Conservation (phyloP, 2,797 vertebrate species). For the Cottoperca gobio region DNA sequence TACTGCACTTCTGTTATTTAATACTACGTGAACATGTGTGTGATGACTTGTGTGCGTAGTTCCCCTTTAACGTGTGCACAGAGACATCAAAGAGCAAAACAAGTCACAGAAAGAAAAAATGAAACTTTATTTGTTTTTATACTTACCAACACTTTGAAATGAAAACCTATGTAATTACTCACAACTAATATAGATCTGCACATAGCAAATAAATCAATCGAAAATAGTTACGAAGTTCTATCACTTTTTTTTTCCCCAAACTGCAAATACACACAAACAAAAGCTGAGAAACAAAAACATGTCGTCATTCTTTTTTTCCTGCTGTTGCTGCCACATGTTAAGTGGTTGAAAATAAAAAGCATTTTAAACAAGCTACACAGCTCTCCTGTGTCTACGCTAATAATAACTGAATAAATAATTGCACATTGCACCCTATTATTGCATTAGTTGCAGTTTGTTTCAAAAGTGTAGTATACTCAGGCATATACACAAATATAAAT, state of each 20-base stretch:
- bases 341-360: conserved; percentile 42
- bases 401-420: conserved; percentile 80
- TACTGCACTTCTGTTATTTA: neutral
- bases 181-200: conserved; percentile 85
- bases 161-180: conserved; percentile 80
- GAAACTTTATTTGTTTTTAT: conserved; percentile 83
- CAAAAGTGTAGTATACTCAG: conserved; percentile 69
- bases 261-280: conserved; percentile 77
- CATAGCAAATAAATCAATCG: conserved; percentile 79
- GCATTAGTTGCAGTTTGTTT: conserved; percentile 83
- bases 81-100: conserved; percentile 25
- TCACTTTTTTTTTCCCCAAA: conserved; percentile 66
- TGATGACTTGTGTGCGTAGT: neutral
- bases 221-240: conserved; percentile 78
- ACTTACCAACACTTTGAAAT: conserved; percentile 82
- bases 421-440: conserved; percentile 85
- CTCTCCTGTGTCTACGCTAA: conserved; percentile 63
- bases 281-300: conserved; percentile 60
- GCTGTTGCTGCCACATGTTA: conserved; percentile 57
- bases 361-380: conserved; percentile 56
- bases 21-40: neutral
- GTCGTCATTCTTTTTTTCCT: conserved; percentile 56
- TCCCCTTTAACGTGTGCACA: no score
- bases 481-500: conserved; percentile 79
- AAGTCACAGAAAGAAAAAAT: conserved; percentile 80